Conservation (phyloP, 1,140 invertebrate species). For the Solenopsis invicta region DNA sequence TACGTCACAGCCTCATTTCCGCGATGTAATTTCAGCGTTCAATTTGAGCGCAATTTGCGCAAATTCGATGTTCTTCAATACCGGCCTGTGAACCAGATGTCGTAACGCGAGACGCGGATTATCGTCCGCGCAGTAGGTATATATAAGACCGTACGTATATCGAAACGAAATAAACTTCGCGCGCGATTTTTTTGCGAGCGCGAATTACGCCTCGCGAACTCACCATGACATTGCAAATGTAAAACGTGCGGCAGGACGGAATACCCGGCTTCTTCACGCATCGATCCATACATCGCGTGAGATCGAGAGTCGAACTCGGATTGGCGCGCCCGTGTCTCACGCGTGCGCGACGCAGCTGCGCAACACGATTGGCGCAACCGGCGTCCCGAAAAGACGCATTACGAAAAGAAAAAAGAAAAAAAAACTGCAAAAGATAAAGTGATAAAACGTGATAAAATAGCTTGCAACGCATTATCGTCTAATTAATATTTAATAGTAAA, state of each 20-base stretch:
- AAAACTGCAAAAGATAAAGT: too few relatives aligned
- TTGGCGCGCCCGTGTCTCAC: constrained; percentile 29
- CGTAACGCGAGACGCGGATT: neutral
- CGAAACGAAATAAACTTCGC: neutral
- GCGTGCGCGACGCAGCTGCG: constrained; percentile 20
- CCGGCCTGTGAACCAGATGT: too few relatives aligned
- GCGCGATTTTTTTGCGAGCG: neutral
- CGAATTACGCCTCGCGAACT: neutral
- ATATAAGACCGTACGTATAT: neutral
- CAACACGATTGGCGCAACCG: too few relatives aligned
- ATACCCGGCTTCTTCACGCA: neutral
- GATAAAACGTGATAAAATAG: too few relatives aligned
- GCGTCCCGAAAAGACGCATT: too few relatives aligned
- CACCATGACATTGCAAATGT: neutral
- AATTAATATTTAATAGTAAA: too few relatives aligned
- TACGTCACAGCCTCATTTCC: too few relatives aligned
- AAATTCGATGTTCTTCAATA: neutral
- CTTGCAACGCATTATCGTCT: too few relatives aligned
- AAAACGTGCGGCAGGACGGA: too few relatives aligned
- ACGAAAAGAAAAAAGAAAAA: too few relatives aligned
- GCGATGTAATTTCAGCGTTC: too few relatives aligned
- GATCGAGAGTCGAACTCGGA: constrained; percentile 51
- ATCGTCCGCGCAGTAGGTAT: neutral
- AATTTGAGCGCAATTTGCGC: too few relatives aligned
- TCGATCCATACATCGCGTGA: constrained; percentile 42